phyloP scores from a whole-genome alignment of 2,113 vertebrate genomes.

The Cyanoliseus patagonus region DNA sequence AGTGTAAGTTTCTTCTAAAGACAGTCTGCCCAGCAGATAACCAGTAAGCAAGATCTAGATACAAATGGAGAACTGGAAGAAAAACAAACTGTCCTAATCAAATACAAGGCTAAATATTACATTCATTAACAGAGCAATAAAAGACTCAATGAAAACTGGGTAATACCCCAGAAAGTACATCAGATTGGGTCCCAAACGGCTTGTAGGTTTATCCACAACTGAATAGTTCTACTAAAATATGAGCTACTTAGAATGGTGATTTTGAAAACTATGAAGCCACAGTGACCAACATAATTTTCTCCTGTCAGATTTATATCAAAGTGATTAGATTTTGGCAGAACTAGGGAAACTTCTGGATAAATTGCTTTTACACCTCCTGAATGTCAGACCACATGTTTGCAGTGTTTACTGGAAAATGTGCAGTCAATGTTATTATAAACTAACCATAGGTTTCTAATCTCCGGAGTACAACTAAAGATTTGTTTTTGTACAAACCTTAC shows the following conservation, averaged over 20 bases:
- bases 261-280: conserved; percentile 25
- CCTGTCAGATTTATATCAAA: neutral
- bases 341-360: neutral
- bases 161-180: neutral
- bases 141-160: neutral
- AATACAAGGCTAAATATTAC: neutral
- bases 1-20: neutral
- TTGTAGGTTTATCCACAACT: neutral
- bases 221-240: neutral
- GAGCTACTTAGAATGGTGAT: neutral
- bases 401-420: conserved; percentile 16
- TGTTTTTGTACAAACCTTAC: neutral
- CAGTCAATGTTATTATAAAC: conserved; percentile 3
- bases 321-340: neutral
- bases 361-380: neutral
- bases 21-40: neutral
- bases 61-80: neutral
- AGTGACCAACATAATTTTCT: neutral
- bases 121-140: neutral
- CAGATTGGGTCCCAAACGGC: neutral
- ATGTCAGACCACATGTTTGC: neutral
- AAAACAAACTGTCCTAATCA: neutral
- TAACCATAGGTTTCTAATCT: neutral
- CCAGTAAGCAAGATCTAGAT: neutral
- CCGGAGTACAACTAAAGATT: neutral